Base-by-base conservation (phyloP, 1,140 invertebrate genomes). In the Pantala flavescens region DNA sequence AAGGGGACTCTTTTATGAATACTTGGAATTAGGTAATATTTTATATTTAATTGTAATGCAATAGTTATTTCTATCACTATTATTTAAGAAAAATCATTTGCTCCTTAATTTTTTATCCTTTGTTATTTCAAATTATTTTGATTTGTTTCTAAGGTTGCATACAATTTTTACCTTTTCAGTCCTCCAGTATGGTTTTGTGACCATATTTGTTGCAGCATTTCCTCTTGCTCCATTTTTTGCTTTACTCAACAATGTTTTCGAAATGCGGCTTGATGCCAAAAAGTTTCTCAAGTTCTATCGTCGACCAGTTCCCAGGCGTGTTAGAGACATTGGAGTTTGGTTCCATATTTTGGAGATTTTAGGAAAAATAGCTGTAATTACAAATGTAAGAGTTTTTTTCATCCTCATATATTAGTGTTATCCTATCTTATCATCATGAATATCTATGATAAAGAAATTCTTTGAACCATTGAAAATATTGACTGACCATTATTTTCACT, bases 381-480 rank as follows among this genome's bases (percentile, higher is more conserved):
- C 93, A 70, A 98, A 98, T 85, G 96, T 97, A 83, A 90, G 89
- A 86, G n/a, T n/a, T n/a, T n/a, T n/a, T n/a, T n/a, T n/a, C n/a
- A n/a, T n/a, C n/a, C n/a, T n/a, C n/a, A 70, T 74, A 43, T n/a
- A 24, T 70, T 43, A n/a, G n/a, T n/a, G n/a, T n/a, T n/a, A n/a
- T n/a, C n/a, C n/a, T n/a, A n/a, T n/a, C n/a, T n/a, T n/a, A n/a
- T n/a, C n/a, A n/a, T n/a, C n/a, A n/a, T n/a, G n/a, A n/a, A n/a
- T n/a, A n/a, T n/a, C n/a, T n/a, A n/a, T n/a, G n/a, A n/a, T n/a
- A n/a, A n/a, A n/a, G n/a, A n/a, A n/a, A n/a, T n/a, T n/a, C n/a
- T n/a, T n/a, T n/a, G n/a, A n/a, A n/a, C n/a, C n/a, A n/a, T n/a
- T n/a, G n/a, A n/a, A n/a, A n/a, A n/a, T n/a, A n/a, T n/a, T n/a